Conservation (phyloP, 2,797 vertebrate genomes). For the Rhinoraja longicauda region DNA sequence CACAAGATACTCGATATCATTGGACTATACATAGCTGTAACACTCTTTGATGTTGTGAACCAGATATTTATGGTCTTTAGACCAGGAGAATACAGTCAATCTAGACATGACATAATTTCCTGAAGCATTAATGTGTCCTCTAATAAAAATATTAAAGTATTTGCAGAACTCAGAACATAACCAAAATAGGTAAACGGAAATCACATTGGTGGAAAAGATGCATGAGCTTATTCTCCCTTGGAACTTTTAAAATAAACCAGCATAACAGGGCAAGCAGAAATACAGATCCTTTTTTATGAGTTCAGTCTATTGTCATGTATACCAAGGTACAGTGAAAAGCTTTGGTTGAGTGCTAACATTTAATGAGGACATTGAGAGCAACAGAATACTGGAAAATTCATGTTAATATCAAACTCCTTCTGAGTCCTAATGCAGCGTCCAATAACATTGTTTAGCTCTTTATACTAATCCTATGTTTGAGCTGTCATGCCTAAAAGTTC, state of each 20-base stretch:
- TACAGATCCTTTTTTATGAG: not conserved
- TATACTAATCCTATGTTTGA: not conserved
- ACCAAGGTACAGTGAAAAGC: too few species aligned
- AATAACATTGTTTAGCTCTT: not conserved
- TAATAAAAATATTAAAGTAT: slow-evolving; percentile 31
- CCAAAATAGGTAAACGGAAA: slow-evolving; percentile 22
- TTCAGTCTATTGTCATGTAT: too few species aligned
- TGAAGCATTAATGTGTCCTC: slow-evolving; percentile 4
- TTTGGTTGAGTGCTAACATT: not conserved
- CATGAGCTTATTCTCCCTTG: not conserved
- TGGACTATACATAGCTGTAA: not conserved
- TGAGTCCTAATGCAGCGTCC: not conserved
- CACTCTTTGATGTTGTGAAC: slow-evolving; percentile 25
- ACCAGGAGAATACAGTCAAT: slow-evolving; percentile 5
- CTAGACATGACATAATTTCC: slow-evolving; percentile 19
- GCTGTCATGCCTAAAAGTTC: not conserved
- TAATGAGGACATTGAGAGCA: not conserved
- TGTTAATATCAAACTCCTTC: not conserved
- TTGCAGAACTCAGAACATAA: not conserved
- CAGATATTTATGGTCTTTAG: slow-evolving; percentile 10
- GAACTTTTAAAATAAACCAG: not conserved
- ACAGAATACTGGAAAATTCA: not conserved
- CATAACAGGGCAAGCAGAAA: not conserved
- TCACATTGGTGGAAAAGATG: not conserved
- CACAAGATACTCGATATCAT: slow-evolving; percentile 10